Base-by-base conservation (phyloP, 2,888 invertebrate species). In the Acanthosepion lycidas region DNA sequence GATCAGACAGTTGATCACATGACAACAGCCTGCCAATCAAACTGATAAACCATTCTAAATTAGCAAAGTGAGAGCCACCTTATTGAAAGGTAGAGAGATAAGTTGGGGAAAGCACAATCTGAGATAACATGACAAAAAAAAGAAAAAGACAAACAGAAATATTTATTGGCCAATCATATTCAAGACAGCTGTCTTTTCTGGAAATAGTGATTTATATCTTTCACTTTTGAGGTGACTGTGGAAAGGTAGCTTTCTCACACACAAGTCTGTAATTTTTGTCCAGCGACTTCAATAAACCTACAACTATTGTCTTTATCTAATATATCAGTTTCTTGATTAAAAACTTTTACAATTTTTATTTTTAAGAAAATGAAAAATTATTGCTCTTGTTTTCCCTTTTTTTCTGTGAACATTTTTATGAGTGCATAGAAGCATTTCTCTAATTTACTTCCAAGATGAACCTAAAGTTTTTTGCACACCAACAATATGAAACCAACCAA, bases 1-100 rank as follows among this genome's bases (percentile, higher is more conserved):
- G 78, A 78, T 78, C 78, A 78, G 78, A 78, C 78, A 78, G 78
- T 78, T 78, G 78, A 78, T 78, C 78, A 78, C n/a, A n/a, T 78
- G 78, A 78, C n/a, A n/a, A 78, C 78, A 12, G 33, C 9, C n/a
- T 33, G 78, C n/a, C 78, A 78, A 78, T 78, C n/a, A 78, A 33
- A 78, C 15, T 59, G 59, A 59, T 59, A 59, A 6, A 59, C 59
- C 59, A 59, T 59, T 15, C 3, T 78, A 78, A 78, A 78, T 78
- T 33, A 78, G 33, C n/a, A 78, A 28, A 64, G 78, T 33, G 2
- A 78, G n/a, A 15, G 78, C n/a, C 78, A 78, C 78, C n/a, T 33
- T n/a, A 78, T 78, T 78, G 78, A 78, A 78, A 33, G 59, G n/a
- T 18, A 78, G 78, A 33, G 78, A 33, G n/a, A 9, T 4, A n/a